phyloP scores from a whole-genome alignment of 2,888 invertebrate genomes.

The Dicranocentrus wangi region DNA sequence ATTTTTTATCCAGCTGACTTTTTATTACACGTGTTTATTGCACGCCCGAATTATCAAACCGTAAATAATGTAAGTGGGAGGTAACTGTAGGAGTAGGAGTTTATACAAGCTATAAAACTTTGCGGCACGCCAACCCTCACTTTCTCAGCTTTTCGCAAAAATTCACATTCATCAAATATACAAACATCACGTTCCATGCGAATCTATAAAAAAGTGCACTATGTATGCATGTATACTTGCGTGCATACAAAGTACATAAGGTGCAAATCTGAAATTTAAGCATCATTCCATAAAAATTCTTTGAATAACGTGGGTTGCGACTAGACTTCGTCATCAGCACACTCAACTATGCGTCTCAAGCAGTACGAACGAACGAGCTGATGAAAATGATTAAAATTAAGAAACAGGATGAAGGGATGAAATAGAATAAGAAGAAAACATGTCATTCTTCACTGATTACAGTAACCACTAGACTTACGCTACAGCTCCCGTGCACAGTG shows the following conservation, averaged over 20 bases:
- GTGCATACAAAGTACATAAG: neutral
- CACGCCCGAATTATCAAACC: conserved; percentile 18
- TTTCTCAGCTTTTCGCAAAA: neutral
- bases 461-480: neutral
- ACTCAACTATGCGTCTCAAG: neutral
- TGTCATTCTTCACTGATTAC: conserved; percentile 49
- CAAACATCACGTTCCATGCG: neutral
- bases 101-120: neutral
- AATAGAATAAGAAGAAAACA: conserved; percentile 27
- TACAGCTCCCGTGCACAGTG: too few relatives aligned
- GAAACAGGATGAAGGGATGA: conserved; percentile 17
- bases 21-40: conserved; percentile 3
- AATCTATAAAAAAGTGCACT: neutral
- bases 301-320: neutral
- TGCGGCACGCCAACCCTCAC: neutral
- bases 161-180: too few relatives aligned
- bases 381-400: conserved; percentile 7
- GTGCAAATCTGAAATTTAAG: neutral
- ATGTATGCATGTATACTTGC: neutral
- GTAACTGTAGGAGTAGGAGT: neutral
- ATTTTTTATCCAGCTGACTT: conserved; percentile 2
- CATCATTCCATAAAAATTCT: neutral
- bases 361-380: neutral
- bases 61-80: conserved; percentile 31
- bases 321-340: neutral